These are phyloP conservation scores for Accipiter cooperii DNA, from an alignment of 2,113 vertebrate species.

Conservation along the genomic window DNA sequence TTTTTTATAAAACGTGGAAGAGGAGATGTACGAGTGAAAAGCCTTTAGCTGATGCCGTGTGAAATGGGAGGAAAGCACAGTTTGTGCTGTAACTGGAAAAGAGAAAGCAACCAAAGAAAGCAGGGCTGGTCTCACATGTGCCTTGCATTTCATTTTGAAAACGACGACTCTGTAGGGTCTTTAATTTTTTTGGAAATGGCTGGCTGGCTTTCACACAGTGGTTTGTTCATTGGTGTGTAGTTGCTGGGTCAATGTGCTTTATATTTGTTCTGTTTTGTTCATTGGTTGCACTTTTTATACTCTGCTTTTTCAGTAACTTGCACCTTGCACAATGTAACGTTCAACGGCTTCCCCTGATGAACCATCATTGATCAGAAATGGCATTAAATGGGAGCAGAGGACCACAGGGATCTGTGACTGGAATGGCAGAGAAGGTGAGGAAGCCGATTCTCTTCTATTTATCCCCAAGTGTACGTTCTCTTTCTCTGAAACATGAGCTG, in stretches of 20 bases:
- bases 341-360: neutral
- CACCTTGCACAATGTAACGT: neutral
- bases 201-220: neutral
- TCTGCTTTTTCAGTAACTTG: neutral
- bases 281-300: neutral
- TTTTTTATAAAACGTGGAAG: neutral
- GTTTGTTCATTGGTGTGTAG: neutral
- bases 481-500: neutral
- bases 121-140: neutral
- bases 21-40: neutral
- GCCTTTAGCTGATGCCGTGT: neutral
- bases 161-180: neutral
- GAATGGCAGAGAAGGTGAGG: neutral
- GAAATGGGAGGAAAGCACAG: neutral
- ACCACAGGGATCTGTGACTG: neutral
- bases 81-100: neutral
- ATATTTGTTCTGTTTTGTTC: neutral
- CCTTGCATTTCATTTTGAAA: neutral
- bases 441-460: neutral
- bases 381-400: neutral
- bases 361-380: neutral
- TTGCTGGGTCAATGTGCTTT: neutral
- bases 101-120: neutral
- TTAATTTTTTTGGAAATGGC: neutral
- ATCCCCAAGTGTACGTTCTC: neutral